Percentiles rank a stretch among this genome's conserved stretches.
Evolutionary conservation across 2,113 vertebrate genomes (phyloP).

Genomic region (Nycticryphes semicollaris): DNA sequence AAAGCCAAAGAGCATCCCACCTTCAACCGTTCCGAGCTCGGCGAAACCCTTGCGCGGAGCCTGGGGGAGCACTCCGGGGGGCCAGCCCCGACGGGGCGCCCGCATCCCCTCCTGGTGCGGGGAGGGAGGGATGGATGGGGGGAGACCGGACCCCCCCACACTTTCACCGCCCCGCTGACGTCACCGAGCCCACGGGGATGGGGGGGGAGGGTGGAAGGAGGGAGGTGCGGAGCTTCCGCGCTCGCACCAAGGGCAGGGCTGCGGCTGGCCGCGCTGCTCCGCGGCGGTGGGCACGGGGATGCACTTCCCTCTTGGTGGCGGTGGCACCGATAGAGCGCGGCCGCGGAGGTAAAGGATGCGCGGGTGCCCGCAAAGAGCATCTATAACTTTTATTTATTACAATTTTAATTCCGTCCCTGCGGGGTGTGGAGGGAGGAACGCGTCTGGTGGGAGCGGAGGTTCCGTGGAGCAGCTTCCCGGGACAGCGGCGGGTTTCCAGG

Average conservation of each 20-base stretch:
- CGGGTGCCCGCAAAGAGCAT: neutral
- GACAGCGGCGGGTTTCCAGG: neutral
- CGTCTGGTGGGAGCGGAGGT: neutral
- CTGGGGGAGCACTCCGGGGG: too few species aligned
- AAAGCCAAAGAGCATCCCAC: neutral
- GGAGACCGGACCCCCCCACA: neutral
- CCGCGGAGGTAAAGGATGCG: neutral
- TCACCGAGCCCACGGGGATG: neutral
- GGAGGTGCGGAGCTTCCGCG: neutral
- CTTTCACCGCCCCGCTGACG: slow-evolving; percentile 5
- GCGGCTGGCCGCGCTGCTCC: neutral
- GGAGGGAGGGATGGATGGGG: neutral
- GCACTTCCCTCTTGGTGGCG: neutral
- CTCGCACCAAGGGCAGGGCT: neutral
- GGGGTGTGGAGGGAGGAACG: neutral
- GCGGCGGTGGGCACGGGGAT: neutral
- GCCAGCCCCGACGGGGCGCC: neutral
- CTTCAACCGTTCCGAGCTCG: neutral
- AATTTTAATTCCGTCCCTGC: neutral
- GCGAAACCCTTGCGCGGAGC: neutral
- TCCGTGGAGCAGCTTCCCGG: neutral
- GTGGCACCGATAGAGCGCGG: neutral
- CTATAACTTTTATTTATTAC: neutral
- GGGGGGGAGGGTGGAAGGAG: neutral
- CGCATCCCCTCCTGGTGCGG: neutral